phyloP scores from a whole-genome alignment of 2,113 vertebrate genomes.

The Pelusios castaneus region DNA sequence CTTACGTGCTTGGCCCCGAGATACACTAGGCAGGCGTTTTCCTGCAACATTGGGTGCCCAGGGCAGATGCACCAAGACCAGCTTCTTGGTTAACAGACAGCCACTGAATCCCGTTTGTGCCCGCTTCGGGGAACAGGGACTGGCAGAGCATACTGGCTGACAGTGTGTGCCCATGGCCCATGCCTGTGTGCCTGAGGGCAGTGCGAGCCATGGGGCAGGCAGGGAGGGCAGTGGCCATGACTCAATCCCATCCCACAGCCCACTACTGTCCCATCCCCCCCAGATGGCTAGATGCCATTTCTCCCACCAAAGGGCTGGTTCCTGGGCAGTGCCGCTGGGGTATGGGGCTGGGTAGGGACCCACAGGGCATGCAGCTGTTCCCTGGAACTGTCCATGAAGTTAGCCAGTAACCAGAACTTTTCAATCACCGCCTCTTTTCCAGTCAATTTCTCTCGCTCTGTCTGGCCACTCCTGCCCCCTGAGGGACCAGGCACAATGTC shows the following conservation, averaged over 20 bases:
- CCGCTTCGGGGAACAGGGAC: not conserved
- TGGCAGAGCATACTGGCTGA: accelerated
- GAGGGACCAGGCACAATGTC: not conserved
- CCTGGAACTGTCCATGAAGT: not conserved
- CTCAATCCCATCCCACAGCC: not conserved
- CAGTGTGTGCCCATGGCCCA: no score
- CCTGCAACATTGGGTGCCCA: not conserved
- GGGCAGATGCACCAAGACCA: not conserved
- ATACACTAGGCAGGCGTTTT: not conserved
- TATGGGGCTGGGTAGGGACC: not conserved
- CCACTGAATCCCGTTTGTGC: not conserved
- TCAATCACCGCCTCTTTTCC: not conserved
- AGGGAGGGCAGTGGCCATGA: not conserved
- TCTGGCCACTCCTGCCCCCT: not conserved
- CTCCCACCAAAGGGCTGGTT: not conserved
- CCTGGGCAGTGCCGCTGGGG: no score
- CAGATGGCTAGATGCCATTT: not conserved
- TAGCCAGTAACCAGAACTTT: not conserved
- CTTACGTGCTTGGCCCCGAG: not conserved
- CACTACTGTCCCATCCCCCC: not conserved
- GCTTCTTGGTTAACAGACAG: not conserved
- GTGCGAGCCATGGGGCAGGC: not conserved
- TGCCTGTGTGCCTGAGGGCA: not conserved
- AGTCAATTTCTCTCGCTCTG: not conserved
- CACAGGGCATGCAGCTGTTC: not conserved